Evolutionary conservation across 2,113 vertebrate species (phyloP).

Genomic region (Chaetodon auriga): DNA sequence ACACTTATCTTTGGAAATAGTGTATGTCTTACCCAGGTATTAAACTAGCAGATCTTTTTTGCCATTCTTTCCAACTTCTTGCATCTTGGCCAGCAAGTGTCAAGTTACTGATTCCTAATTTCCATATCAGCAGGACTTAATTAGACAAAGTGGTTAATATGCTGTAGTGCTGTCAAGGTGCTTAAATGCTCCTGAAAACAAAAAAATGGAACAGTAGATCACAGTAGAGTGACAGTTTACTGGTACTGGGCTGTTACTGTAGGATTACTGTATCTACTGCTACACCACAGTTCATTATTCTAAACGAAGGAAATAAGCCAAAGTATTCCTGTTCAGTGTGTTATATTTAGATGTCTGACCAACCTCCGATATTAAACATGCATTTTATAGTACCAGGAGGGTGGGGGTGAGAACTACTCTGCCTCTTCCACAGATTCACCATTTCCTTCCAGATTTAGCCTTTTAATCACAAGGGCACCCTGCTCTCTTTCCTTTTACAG

Average conservation of each 20-base stretch:
- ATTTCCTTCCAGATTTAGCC: neutral
- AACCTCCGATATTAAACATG: neutral
- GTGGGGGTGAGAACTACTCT: neutral
- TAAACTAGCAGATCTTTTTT: neutral
- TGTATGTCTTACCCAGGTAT: neutral
- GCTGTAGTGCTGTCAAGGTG: too few species aligned
- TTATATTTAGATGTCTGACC: neutral
- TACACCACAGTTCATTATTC: neutral
- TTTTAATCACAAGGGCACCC: constrained; percentile 2
- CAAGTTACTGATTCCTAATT: neutral
- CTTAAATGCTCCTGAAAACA: neutral
- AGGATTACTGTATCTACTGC: neutral
- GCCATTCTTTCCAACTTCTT: neutral
- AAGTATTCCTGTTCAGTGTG: neutral
- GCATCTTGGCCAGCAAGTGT: neutral
- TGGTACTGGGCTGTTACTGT: neutral
- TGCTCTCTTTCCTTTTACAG: neutral
- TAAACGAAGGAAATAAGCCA: neutral
- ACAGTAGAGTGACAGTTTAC: neutral
- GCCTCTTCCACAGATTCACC: neutral
- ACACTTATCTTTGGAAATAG: constrained; percentile 9
- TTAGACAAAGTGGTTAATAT: neutral
- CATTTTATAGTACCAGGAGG: neutral
- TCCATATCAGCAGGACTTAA: neutral
- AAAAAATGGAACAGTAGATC: neutral